phyloP scores from a whole-genome alignment of 2,888 invertebrate species.

The Bellardia bayeri region DNA sequence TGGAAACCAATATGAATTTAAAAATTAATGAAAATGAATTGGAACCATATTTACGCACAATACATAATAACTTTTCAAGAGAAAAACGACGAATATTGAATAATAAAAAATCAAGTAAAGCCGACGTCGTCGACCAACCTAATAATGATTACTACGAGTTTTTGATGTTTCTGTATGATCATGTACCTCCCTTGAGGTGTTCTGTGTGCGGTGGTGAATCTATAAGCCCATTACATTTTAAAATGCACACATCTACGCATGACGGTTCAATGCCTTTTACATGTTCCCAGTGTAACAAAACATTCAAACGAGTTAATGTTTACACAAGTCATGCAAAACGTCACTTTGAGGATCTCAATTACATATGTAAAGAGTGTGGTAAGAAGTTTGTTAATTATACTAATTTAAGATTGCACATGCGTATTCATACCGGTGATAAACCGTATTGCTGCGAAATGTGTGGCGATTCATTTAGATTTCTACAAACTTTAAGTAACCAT shows the following conservation, averaged over 20 bases:
- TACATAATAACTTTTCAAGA: slow-evolving; percentile 57
- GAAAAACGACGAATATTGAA: slow-evolving; percentile 65
- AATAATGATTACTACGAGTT: slow-evolving; percentile 39
- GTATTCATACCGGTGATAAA: slow-evolving; percentile 65
- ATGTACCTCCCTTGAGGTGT: slow-evolving; percentile 65
- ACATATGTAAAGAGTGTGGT: slow-evolving; percentile 67
- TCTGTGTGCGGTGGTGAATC: slow-evolving; percentile 55
- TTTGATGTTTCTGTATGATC: slow-evolving; percentile 64
- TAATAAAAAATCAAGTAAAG: slow-evolving; percentile 33
- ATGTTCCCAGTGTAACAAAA: slow-evolving; percentile 61
- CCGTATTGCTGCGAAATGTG: slow-evolving; percentile 70
- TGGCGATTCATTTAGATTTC: slow-evolving; percentile 59
- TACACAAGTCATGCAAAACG: slow-evolving; percentile 67
- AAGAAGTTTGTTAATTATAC: slow-evolving; percentile 60
- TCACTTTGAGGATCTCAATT: slow-evolving; percentile 61
- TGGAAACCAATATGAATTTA: slow-evolving; percentile 50
- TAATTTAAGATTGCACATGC: slow-evolving; percentile 66
- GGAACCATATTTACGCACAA: slow-evolving; percentile 56
- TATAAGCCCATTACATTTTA: slow-evolving; percentile 63
- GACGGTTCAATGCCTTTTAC: slow-evolving; percentile 61
- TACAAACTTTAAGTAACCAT: slow-evolving; percentile 61
- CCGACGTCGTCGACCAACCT: not conserved
- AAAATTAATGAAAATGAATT: slow-evolving; percentile 55
- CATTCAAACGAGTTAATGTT: slow-evolving; percentile 53
- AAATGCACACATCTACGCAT: slow-evolving; percentile 66